Evolutionary conservation across 2,113 vertebrate species (phyloP).

Genomic region (Gavia stellata): DNA sequence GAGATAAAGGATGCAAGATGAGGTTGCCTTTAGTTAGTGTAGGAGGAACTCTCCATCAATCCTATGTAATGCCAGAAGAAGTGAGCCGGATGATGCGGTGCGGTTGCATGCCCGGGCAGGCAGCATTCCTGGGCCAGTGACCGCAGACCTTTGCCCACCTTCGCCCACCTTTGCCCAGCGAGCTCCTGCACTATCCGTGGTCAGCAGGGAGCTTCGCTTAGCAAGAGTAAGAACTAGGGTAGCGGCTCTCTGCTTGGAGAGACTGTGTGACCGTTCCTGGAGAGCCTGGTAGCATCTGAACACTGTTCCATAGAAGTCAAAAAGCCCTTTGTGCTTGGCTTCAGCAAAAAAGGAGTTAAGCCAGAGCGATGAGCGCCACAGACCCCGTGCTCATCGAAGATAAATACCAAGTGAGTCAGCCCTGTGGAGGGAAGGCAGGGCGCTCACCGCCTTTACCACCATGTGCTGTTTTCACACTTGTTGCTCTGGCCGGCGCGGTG

Average conservation of each 20-base stretch:
- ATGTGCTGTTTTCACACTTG: accelerated
- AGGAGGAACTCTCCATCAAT: background rate
- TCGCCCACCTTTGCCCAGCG: background rate
- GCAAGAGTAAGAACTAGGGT: too few species aligned
- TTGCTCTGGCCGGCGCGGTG: accelerated
- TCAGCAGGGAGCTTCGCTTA: background rate
- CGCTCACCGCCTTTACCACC: accelerated
- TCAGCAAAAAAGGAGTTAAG: background rate
- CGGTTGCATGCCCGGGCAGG: background rate
- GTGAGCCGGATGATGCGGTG: background rate
- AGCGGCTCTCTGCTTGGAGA: background rate
- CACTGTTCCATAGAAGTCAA: accelerated
- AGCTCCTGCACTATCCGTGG: background rate
- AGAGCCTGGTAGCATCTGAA: background rate
- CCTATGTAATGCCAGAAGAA: background rate
- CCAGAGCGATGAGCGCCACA: accelerated
- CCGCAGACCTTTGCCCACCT: background rate
- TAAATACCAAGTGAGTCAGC: accelerated
- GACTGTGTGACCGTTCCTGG: background rate
- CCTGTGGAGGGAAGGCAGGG: background rate
- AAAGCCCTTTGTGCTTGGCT: background rate
- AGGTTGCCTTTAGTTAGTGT: background rate
- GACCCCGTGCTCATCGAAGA: accelerated
- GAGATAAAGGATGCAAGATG: background rate
- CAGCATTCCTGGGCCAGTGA: background rate